These are phyloP conservation scores for Plectrocnemia conspersa DNA, from an alignment of 1,140 invertebrate species.

Conservation along the genomic window DNA sequence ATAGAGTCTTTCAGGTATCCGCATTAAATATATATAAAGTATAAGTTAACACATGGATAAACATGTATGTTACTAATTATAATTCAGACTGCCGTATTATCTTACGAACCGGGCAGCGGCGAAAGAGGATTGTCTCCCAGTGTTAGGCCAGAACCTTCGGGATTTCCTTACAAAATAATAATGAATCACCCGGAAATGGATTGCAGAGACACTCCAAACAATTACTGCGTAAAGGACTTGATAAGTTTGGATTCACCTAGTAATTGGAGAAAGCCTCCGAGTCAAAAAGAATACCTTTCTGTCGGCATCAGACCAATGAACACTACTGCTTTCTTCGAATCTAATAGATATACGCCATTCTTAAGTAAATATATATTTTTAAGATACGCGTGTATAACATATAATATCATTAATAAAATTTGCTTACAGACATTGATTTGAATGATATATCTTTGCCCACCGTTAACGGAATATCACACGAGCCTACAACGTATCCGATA, in stretches of 20 bases:
- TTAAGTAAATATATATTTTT: constrained; percentile 22
- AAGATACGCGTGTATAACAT: too few species aligned
- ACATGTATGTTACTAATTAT: not conserved
- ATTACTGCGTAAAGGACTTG: constrained; percentile 6
- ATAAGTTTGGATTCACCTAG: not conserved
- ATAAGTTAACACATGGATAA: too few species aligned
- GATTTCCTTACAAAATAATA: constrained; percentile 15
- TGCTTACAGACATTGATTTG: constrained; percentile 4
- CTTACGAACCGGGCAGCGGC: constrained; percentile 14
- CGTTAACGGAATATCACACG: constrained; percentile 14
- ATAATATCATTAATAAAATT: too few species aligned
- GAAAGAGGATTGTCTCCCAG: too few species aligned
- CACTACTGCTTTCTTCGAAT: not conserved
- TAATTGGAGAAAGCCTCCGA: not conserved
- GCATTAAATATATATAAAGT: too few species aligned
- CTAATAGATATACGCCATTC: constrained; percentile 2
- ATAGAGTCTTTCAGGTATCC: constrained; percentile 22
- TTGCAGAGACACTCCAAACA: not conserved
- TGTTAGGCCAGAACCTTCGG: too few species aligned
- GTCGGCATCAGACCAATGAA: constrained; percentile 8
- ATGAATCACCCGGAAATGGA: too few species aligned
- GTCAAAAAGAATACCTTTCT: constrained; percentile 16
- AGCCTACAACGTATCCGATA: constrained; percentile 9
- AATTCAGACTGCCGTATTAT: constrained; percentile 21
- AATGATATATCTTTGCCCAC: constrained; percentile 13